These are phyloP conservation scores for Amphiura filiformis DNA, from an alignment of 35 echinoderm and acorn worm species.

Conservation along the genomic window DNA sequence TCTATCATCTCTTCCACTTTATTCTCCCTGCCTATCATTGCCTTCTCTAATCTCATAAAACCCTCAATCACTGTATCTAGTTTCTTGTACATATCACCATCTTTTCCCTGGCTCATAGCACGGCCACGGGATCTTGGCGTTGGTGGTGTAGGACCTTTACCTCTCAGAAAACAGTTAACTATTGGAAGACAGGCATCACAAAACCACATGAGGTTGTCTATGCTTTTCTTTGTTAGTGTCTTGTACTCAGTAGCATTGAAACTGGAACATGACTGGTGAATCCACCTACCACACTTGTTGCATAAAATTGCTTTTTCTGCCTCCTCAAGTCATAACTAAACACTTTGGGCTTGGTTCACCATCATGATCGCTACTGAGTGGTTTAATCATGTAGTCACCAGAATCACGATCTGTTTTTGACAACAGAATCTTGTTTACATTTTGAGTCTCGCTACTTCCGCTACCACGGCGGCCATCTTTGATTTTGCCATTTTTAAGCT, in stretches of 20 bases:
- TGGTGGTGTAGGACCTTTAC: too few species aligned
- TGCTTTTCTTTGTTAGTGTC: not conserved
- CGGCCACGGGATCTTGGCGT: not conserved
- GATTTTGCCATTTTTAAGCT: not conserved
- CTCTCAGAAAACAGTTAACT: not conserved
- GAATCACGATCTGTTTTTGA: not conserved
- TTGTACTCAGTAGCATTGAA: not conserved
- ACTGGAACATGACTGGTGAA: not conserved
- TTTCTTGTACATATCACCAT: conserved; percentile 12
- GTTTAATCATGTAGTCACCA: not conserved
- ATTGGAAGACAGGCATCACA: not conserved
- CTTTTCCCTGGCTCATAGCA: not conserved
- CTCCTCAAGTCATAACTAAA: not conserved
- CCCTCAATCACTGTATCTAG: not conserved
- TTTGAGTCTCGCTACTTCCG: not conserved
- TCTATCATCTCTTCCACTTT: conserved; percentile 18
- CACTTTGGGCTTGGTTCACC: not conserved
- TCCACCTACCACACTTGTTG: not conserved
- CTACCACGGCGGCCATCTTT: not conserved
- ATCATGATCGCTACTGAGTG: not conserved
- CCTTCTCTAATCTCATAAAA: not conserved
- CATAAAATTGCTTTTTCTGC: not conserved
- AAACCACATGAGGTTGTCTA: not conserved
- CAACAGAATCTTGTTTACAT: not conserved
- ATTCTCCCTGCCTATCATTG: conserved; percentile 9